Evolutionary conservation across 2,797 vertebrate genomes (phyloP), one percentile per base, ranked within the genome.

Genomic region (Liparis tanakae): DNA sequence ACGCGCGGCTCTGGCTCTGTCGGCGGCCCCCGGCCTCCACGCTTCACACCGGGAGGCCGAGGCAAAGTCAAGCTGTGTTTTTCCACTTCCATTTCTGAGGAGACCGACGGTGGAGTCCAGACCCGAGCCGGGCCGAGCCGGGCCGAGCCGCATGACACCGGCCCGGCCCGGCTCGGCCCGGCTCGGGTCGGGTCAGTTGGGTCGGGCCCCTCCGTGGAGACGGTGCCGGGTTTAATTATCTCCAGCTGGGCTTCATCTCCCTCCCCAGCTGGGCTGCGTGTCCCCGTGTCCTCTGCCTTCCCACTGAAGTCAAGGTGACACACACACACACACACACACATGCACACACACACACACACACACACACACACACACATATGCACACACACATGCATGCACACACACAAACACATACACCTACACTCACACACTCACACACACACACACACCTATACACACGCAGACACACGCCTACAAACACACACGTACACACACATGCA

Each of bases 201-300:
- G 25, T 30, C 44, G 64, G 37, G 83, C 80, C 87, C 82, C 85
- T 12, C 86, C 84, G 81, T 44, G 57, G 74, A 88, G 88, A 91
- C 85, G 82, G 89, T 89, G 87, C 86, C 90, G 85, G 83, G 88
- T 93, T 94, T 94, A 94, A 93, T 94, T 92, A 93, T 92, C 91
- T 88, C 93, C 92, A 93, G 90, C 91, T 94, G 93, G 86, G 93
- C 87, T 63, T 89, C 90, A 90, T 91, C 91, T 91, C 86, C 87
- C 88, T 87, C 88, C 88, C 91, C 91, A 91, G 91, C 91, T 91
- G 92, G 91, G 86, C 76, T 84, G 76, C 37, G 74, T 73, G 88
- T 91, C 93, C 92, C 90, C 75, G 83, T 87, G 91, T 92, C 92
- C 92, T 93, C 90, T 93, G 83, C 83, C 77, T 68, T 87, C 77